Evolutionary conservation across 2,113 vertebrate genomes (phyloP).

Genomic region (Chaetodon auriga): DNA sequence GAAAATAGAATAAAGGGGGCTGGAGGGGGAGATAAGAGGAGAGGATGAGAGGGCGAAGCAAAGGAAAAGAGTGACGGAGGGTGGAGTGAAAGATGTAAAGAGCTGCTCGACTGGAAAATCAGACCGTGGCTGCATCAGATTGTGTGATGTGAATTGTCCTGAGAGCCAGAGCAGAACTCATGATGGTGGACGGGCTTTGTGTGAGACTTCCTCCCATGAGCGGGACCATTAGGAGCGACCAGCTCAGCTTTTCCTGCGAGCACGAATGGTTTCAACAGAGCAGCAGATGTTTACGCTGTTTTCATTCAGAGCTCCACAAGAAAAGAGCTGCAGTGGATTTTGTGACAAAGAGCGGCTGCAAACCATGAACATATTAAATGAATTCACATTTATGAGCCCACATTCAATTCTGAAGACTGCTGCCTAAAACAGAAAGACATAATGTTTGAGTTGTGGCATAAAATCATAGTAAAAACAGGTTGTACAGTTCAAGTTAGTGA

Average conservation of each 20-base stretch:
- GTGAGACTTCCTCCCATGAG: slow-evolving; percentile 45
- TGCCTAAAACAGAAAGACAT: too few species aligned
- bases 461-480: too few species aligned
- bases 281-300: too few species aligned
- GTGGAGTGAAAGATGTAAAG: background rate
- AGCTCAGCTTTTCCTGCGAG: slow-evolving; percentile 30
- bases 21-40: background rate
- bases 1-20: background rate
- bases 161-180: slow-evolving; percentile 14
- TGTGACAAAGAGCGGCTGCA: too few species aligned
- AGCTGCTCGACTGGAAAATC: background rate
- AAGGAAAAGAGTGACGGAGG: background rate
- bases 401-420: too few species aligned
- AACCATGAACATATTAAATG: too few species aligned
- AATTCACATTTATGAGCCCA: too few species aligned
- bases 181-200: slow-evolving; percentile 48
- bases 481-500: too few species aligned
- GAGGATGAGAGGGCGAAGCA: background rate
- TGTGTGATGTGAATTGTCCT: background rate
- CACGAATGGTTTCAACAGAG: background rate
- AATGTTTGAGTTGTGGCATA: too few species aligned
- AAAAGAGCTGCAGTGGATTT: too few species aligned
- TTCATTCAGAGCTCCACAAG: too few species aligned
- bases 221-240: slow-evolving; percentile 28
- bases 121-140: background rate